These are phyloP conservation scores for Colostygia pectinataria DNA, from an alignment of 2,888 invertebrate genomes.

Conservation along the genomic window DNA sequence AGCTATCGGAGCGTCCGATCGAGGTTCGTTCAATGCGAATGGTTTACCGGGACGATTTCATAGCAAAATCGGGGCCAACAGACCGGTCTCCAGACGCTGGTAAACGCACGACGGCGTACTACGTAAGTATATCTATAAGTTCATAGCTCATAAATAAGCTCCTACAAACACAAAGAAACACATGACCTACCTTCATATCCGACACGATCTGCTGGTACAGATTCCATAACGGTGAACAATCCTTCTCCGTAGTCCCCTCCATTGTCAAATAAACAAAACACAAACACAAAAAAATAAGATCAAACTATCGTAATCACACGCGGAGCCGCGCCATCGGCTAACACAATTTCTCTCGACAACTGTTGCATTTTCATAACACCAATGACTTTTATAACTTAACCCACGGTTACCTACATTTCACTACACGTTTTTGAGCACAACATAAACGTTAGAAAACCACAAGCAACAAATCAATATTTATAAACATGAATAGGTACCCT, in stretches of 20 bases:
- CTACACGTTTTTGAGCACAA: slow-evolving; percentile 49
- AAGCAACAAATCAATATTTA: slow-evolving; percentile 80
- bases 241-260: slow-evolving; percentile 89
- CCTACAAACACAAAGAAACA: slow-evolving; percentile 22
- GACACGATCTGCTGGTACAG: slow-evolving; percentile 97
- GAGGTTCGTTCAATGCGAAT: slow-evolving; percentile 48
- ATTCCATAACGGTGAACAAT: slow-evolving; percentile 95
- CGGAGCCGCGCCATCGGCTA: slow-evolving; percentile 52
- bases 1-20: slow-evolving; percentile 40
- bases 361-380: slow-evolving; percentile 65
- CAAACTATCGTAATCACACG: slow-evolving; percentile 59
- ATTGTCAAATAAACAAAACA: slow-evolving; percentile 78
- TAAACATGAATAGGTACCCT: slow-evolving; percentile 77
- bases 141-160: not conserved
- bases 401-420: slow-evolving; percentile 68
- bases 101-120: not conserved
- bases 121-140: not conserved
- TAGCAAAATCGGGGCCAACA: slow-evolving; percentile 48
- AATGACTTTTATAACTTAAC: slow-evolving; percentile 37
- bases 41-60: slow-evolving; percentile 55
- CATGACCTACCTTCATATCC: slow-evolving; percentile 95
- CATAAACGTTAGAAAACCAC: slow-evolving; percentile 47
- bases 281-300: slow-evolving; percentile 56
- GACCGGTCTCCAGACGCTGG: slow-evolving; percentile 41
- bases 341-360: slow-evolving; percentile 50